Percentiles rank a stretch among this genome's conserved stretches.
phyloP scores from a whole-genome alignment of 2,113 vertebrate genomes.

The Ameiurus melas region DNA sequence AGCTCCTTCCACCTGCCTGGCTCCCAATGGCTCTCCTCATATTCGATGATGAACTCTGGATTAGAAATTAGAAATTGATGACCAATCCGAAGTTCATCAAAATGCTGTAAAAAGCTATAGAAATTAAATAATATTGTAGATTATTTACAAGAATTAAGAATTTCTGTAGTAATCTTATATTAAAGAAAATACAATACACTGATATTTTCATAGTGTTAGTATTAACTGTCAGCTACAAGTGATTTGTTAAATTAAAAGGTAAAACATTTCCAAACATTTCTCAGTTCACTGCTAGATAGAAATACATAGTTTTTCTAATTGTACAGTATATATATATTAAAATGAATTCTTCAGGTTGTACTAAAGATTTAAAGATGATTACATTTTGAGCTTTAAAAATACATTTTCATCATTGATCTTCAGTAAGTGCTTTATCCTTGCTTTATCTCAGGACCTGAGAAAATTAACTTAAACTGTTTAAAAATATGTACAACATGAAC shows the following conservation, averaged over 20 bases:
- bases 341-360: not conserved
- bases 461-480: not conserved
- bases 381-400: not conserved
- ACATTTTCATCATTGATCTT: not conserved
- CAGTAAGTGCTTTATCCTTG: not conserved
- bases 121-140: not conserved
- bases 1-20: slow-evolving; percentile 85
- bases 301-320: not conserved
- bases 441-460: not conserved
- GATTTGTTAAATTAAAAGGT: not conserved
- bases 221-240: not conserved
- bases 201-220: not conserved
- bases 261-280: no score
- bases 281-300: not conserved
- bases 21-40: slow-evolving; percentile 83
- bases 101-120: not conserved
- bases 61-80: slow-evolving; percentile 35
- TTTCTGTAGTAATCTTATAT: not conserved
- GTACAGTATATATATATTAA: not conserved
- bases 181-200: not conserved
- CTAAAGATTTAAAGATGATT: not conserved
- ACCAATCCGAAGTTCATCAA: not conserved
- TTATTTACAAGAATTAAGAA: not conserved
- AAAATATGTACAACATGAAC: not conserved
- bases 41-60: slow-evolving; percentile 89